Evolutionary conservation across 2,888 invertebrate genomes (phyloP).

Genomic region (Hemistola chrysoprasaria): DNA sequence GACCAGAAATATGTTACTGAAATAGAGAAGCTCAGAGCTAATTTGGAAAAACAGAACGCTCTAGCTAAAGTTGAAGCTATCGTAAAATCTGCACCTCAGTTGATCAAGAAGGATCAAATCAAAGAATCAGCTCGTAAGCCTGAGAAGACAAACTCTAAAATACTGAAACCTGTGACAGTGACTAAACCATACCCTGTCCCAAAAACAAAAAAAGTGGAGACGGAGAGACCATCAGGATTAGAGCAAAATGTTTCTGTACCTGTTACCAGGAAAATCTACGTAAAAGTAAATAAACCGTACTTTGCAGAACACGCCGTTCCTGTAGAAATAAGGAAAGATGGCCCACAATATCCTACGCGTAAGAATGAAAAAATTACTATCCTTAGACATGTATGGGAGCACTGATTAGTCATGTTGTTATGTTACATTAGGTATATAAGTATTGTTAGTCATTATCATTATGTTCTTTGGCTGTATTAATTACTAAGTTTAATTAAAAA

Average conservation of each 20-base stretch:
- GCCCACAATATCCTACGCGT: slow-evolving; percentile 36
- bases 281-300: slow-evolving; percentile 45
- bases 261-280: slow-evolving; percentile 37
- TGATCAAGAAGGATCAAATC: slow-evolving; percentile 42
- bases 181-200: slow-evolving; percentile 39
- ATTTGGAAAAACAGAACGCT: slow-evolving; percentile 48
- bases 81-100: slow-evolving; percentile 40
- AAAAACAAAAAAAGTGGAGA: slow-evolving; percentile 38
- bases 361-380: slow-evolving; percentile 45
- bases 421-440: too few relatives aligned
- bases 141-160: not conserved
- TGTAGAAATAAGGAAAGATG: slow-evolving; percentile 39
- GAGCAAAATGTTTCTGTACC: slow-evolving; percentile 30
- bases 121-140: slow-evolving; percentile 24
- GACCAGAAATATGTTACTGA: slow-evolving; percentile 45
- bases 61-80: slow-evolving; percentile 46
- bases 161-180: slow-evolving; percentile 33
- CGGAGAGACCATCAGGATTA: slow-evolving; percentile 11
- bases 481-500: too few relatives aligned
- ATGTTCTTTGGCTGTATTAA: not conserved
- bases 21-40: slow-evolving; percentile 45
- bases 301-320: slow-evolving; percentile 39
- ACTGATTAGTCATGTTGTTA: slow-evolving; percentile 36
- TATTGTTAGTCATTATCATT: slow-evolving; percentile 30
- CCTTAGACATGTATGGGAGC: slow-evolving; percentile 54